phyloP scores from a whole-genome alignment of 2,113 vertebrate genomes.

The Colinus virginianus region DNA sequence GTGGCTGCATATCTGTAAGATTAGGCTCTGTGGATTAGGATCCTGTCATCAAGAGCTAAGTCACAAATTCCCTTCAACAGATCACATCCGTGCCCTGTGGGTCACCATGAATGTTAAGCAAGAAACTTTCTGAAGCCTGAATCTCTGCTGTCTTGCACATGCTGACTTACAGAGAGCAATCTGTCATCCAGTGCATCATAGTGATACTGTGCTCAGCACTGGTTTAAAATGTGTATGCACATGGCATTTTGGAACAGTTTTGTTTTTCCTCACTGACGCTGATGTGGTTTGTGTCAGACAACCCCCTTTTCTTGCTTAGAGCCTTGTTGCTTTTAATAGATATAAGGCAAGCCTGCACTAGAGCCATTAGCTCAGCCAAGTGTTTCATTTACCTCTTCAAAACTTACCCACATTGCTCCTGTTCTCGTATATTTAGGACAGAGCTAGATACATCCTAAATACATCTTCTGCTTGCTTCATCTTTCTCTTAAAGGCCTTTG shows the following conservation, averaged over 20 bases:
- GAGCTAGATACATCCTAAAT: not conserved
- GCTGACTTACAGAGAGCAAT: not conserved
- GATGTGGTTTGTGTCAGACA: not conserved
- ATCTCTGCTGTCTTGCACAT: not conserved
- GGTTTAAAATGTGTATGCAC: not conserved
- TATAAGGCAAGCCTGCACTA: not conserved
- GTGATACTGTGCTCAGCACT: not conserved
- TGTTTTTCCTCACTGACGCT: fast-evolving
- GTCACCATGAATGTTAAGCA: not conserved
- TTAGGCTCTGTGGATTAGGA: not conserved
- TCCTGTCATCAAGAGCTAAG: not conserved
- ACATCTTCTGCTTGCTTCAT: not conserved
- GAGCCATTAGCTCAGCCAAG: not conserved
- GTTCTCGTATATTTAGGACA: not conserved
- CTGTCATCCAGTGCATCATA: not conserved
- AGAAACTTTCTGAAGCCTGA: not conserved
- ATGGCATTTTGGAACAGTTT: not conserved
- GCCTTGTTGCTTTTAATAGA: not conserved
- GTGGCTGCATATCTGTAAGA: not conserved
- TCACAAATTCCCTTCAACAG: not conserved
- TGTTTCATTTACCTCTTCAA: not conserved
- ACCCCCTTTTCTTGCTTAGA: not conserved
- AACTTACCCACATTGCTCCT: not conserved
- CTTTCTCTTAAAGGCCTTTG: not conserved
- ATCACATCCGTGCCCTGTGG: not conserved